Evolutionary conservation across 2,888 invertebrate species (phyloP).

Genomic region (Acleris laterana): DNA sequence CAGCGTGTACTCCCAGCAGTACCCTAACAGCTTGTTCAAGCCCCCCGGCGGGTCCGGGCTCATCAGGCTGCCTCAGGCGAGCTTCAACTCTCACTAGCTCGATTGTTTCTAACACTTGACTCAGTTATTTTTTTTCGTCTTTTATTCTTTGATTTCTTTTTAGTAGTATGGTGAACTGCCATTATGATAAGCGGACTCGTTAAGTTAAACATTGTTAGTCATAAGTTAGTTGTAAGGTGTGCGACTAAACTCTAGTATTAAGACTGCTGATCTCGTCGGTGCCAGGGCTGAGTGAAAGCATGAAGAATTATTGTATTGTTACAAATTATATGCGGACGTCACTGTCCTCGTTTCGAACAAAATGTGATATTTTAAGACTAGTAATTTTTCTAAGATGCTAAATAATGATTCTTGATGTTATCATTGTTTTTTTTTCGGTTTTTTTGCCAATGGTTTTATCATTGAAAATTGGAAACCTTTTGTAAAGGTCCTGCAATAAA

Average conservation of each 20-base stretch:
- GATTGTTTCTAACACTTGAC: slow-evolving; percentile 51
- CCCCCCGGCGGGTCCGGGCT: slow-evolving; percentile 66
- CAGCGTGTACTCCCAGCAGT: slow-evolving; percentile 57
- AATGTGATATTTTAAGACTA: slow-evolving; percentile 83
- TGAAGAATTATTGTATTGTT: slow-evolving; percentile 83
- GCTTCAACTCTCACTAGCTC: slow-evolving; percentile 60
- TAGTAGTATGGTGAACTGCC: slow-evolving; percentile 72
- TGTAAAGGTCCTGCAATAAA: slow-evolving; percentile 82
- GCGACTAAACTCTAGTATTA: slow-evolving; percentile 72
- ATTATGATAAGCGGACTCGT: slow-evolving; percentile 73
- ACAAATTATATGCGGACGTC: slow-evolving; percentile 79
- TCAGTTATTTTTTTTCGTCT: slow-evolving; percentile 58
- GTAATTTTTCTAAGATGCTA: slow-evolving; percentile 71
- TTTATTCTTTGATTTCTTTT: slow-evolving; percentile 67
- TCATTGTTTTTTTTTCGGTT: slow-evolving; percentile 76
- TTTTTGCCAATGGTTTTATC: slow-evolving; percentile 61
- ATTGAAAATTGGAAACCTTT: slow-evolving; percentile 78
- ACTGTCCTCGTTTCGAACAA: slow-evolving; percentile 79
- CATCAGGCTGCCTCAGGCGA: slow-evolving; percentile 69
- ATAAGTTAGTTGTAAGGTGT: slow-evolving; percentile 74
- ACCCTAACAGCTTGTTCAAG: slow-evolving; percentile 60
- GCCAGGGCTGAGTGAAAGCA: slow-evolving; percentile 80
- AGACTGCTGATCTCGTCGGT: slow-evolving; percentile 81
- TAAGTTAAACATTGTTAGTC: slow-evolving; percentile 69
- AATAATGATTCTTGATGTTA: slow-evolving; percentile 83